A percentile compares a stretch with the other conserved stretches of the same genome.
These are phyloP conservation scores for Erebia epiphron DNA, from an alignment of 2,888 invertebrate species.

Conservation along the genomic window DNA sequence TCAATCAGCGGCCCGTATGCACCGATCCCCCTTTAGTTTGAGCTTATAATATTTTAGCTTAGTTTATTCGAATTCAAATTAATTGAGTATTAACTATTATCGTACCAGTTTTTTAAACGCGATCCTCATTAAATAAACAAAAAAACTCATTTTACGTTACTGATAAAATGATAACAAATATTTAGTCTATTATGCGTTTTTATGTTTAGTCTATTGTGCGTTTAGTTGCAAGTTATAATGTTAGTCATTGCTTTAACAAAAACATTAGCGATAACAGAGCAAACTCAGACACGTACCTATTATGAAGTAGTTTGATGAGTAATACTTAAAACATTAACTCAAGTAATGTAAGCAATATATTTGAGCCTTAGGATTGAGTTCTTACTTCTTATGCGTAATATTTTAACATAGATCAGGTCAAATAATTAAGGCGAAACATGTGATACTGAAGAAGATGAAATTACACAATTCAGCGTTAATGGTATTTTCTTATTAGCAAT, in stretches of 20 bases:
- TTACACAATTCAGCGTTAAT: too few relatives aligned
- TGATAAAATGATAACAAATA: constrained; percentile 10
- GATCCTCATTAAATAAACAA: neutral
- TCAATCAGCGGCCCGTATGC: constrained; percentile 1
- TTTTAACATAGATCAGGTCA: neutral
- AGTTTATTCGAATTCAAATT: neutral
- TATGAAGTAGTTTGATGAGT: constrained; percentile 5
- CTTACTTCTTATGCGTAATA: neutral
- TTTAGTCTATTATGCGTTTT: neutral
- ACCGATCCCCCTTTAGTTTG: neutral
- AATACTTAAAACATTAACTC: neutral
- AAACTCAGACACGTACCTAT: neutral
- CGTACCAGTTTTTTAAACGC: neutral
- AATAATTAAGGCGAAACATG: too few relatives aligned
- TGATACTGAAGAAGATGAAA: too few relatives aligned
- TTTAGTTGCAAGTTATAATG: constrained; percentile 7
- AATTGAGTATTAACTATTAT: neutral
- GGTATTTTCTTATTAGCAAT: too few relatives aligned
- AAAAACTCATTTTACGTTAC: constrained; percentile 1
- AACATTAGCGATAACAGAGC: constrained; percentile 22
- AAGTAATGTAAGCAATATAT: neutral
- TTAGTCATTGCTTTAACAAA: constrained; percentile 20
- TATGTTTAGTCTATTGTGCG: neutral
- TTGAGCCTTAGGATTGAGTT: neutral
- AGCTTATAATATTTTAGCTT: neutral